These are phyloP conservation scores for Sander vitreus DNA, from an alignment of 2,113 vertebrate genomes.

Conservation along the genomic window DNA sequence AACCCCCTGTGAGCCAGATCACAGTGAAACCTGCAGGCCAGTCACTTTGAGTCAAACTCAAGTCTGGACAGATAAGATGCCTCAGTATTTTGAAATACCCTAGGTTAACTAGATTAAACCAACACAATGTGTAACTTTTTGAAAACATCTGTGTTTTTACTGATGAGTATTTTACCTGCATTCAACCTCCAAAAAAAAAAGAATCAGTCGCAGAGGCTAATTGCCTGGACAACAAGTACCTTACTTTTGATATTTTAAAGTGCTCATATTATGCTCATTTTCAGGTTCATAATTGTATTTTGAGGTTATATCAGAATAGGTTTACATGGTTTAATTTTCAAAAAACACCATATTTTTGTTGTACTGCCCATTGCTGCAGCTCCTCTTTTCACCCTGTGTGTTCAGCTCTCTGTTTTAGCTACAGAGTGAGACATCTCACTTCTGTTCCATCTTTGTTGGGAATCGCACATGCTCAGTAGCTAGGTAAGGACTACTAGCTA, in stretches of 20 bases:
- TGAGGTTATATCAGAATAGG: too few species aligned
- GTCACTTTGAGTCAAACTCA: constrained; percentile 23
- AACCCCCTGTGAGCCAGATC: constrained; percentile 21
- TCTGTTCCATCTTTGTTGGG: too few species aligned
- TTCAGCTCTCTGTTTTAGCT: too few species aligned
- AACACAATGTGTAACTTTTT: not conserved
- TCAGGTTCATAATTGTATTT: too few species aligned
- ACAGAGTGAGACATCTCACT: too few species aligned
- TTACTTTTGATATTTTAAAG: not conserved
- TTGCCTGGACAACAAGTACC: not conserved
- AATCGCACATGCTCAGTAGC: too few species aligned
- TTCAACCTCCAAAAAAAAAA: not conserved
- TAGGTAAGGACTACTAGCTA: too few species aligned
- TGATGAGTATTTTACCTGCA: not conserved
- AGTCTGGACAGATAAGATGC: constrained; percentile 17
- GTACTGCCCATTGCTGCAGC: too few species aligned
- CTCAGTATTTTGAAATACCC: not conserved
- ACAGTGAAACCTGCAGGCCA: constrained; percentile 39
- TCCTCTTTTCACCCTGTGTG: too few species aligned
- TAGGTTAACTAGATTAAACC: not conserved
- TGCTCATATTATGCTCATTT: too few species aligned
- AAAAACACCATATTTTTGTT: too few species aligned
- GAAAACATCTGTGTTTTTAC: not conserved
- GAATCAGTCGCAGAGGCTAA: not conserved
- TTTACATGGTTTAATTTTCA: too few species aligned